phyloP scores from a whole-genome alignment of 2,797 vertebrate genomes.

The Smutsia temminckii region DNA sequence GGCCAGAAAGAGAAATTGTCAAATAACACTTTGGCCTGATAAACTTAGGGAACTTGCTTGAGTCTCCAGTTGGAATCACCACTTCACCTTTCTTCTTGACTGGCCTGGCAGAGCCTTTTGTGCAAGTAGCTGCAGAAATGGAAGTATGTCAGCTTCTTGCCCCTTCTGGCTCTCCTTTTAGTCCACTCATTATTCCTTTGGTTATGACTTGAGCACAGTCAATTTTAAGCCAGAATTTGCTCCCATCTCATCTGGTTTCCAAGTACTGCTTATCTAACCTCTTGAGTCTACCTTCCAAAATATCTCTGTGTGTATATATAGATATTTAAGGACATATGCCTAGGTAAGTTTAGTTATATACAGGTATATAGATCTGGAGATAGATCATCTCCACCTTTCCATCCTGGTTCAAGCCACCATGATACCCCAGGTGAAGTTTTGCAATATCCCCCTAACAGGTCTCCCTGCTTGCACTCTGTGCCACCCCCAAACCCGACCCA shows the following conservation, averaged over 20 bases:
- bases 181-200: not conserved
- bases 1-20: not conserved
- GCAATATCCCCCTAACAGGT: not conserved
- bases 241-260: not conserved
- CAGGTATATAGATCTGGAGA: not conserved
- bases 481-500: not conserved
- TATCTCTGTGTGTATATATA: not conserved
- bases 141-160: not conserved
- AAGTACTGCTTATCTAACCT: not conserved
- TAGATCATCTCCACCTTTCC: not conserved
- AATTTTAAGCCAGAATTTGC: not conserved
- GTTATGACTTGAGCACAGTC: not conserved
- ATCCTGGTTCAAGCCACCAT: not conserved
- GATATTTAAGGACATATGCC: not conserved
- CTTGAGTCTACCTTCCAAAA: not conserved
- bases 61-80: not conserved
- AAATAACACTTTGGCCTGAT: not conserved
- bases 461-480: not conserved
- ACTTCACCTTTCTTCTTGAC: not conserved
- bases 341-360: not conserved
- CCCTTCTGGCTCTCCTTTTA: not conserved
- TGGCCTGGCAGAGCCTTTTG: not conserved
- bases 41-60: not conserved
- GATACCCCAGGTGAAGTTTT: no score
- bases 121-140: accelerated